phyloP scores from a whole-genome alignment of 2,888 invertebrate genomes.

The Dolichopus griseipennis region DNA sequence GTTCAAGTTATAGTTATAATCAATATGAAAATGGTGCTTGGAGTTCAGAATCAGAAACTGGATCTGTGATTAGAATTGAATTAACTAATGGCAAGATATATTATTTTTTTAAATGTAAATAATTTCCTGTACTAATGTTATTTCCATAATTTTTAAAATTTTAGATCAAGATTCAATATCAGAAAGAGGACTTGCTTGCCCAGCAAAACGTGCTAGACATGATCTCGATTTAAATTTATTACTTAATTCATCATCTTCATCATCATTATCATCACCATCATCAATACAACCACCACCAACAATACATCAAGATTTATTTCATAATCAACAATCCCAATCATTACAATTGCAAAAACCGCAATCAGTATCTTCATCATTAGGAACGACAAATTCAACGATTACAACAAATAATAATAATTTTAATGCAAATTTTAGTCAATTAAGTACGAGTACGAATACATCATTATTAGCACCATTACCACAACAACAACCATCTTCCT shows the following conservation, averaged over 20 bases:
- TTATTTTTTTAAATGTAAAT: neutral
- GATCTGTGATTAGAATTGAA: slow-evolving; percentile 68
- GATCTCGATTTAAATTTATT: slow-evolving; percentile 35
- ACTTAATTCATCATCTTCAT: neutral
- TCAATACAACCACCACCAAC: neutral
- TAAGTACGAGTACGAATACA: neutral
- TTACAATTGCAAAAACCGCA: neutral
- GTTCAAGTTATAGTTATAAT: slow-evolving; percentile 35
- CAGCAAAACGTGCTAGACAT: slow-evolving; percentile 62
- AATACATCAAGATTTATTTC: neutral
- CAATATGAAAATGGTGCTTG: slow-evolving; percentile 32
- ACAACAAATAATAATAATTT: neutral
- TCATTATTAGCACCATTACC: neutral
- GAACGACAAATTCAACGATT: neutral
- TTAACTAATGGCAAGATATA: slow-evolving; percentile 38
- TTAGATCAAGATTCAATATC: slow-evolving; percentile 46
- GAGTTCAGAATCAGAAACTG: slow-evolving; percentile 67
- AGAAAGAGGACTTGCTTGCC: slow-evolving; percentile 66
- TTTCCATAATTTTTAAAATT: slow-evolving; percentile 14
- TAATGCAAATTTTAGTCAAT: neutral
- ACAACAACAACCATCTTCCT: neutral
- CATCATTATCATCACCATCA: slow-evolving; percentile 1
- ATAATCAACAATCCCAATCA: neutral
- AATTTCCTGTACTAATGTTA: neutral
- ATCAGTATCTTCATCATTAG: neutral